Conservation (phyloP, 2,888 invertebrate species). For the Agrochola macilenta region DNA sequence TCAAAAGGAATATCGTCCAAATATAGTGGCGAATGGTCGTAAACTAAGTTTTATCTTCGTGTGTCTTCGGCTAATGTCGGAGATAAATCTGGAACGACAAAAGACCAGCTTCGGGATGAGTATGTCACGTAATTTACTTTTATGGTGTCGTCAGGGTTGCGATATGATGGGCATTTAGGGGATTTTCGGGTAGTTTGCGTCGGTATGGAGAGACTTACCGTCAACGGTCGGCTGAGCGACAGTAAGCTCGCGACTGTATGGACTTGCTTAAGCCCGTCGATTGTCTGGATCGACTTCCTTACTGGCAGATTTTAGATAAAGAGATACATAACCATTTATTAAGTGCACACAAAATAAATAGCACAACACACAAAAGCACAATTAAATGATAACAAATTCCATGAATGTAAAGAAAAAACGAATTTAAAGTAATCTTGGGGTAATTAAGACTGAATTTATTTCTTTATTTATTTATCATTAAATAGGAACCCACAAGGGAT, state of each 20-base stretch:
- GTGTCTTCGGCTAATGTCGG: slow-evolving; percentile 68
- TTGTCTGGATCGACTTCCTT: slow-evolving; percentile 15
- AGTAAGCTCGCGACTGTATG: slow-evolving; percentile 36
- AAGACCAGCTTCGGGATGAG: slow-evolving; percentile 66
- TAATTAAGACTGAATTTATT: neutral
- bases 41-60: slow-evolving; percentile 69
- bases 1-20: slow-evolving; percentile 66
- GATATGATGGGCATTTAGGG: slow-evolving; percentile 66
- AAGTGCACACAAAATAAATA: neutral
- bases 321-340: too few species aligned
- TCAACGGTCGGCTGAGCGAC: slow-evolving; percentile 36
- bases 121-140: slow-evolving; percentile 70
- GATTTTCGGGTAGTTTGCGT: slow-evolving; percentile 62
- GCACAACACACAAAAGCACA: too few species aligned
- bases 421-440: neutral
- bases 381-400: too few species aligned
- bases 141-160: slow-evolving; percentile 64
- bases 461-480: neutral
- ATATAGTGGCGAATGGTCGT: slow-evolving; percentile 68
- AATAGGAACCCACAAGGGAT: neutral
- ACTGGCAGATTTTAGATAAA: neutral
- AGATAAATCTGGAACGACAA: slow-evolving; percentile 69
- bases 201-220: slow-evolving; percentile 50
- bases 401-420: too few species aligned
- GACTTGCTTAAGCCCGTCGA: slow-evolving; percentile 3